Conservation (phyloP, 2,113 vertebrate genomes). For the Pygathrix nemaeus region DNA sequence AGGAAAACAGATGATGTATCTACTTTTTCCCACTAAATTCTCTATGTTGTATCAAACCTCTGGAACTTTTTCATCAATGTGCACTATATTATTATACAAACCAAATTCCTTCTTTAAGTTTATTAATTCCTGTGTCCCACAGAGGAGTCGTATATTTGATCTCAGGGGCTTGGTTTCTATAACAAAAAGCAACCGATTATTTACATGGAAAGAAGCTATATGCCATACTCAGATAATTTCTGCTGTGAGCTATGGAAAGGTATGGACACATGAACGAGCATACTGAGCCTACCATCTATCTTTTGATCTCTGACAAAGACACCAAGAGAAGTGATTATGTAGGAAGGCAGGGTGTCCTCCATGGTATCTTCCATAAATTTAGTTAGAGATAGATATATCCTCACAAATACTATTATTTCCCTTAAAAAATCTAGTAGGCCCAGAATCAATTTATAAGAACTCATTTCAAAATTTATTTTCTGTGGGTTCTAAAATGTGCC, state of each 20-base stretch:
- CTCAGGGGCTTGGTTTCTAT: slow-evolving; percentile 18
- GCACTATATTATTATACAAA: not conserved
- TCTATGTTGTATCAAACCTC: not conserved
- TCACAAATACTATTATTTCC: not conserved
- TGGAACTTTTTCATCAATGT: slow-evolving; percentile 37
- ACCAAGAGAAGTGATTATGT: not conserved
- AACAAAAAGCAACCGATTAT: not conserved
- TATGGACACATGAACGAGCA: not conserved
- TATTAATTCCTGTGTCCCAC: slow-evolving; percentile 7
- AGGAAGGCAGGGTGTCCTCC: not conserved
- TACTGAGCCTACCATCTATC: not conserved
- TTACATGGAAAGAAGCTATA: too few species aligned
- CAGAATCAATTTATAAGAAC: slow-evolving; percentile 13
- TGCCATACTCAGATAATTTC: not conserved
- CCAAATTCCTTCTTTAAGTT: slow-evolving; percentile 36
- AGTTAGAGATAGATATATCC: not conserved
- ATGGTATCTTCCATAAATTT: not conserved
- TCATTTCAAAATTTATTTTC: slow-evolving; percentile 17
- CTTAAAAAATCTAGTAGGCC: not conserved
- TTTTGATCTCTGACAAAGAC: not conserved
- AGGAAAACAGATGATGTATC: slow-evolving; percentile 51
- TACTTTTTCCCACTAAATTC: slow-evolving; percentile 29
- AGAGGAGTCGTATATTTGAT: not conserved
- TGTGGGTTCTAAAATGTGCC: not conserved
- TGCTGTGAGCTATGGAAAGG: not conserved